A percentile compares a stretch with the other conserved stretches of the same genome.
Conservation (phyloP, 2,113 vertebrate genomes). For the Burhinus oedicnemus region DNA sequence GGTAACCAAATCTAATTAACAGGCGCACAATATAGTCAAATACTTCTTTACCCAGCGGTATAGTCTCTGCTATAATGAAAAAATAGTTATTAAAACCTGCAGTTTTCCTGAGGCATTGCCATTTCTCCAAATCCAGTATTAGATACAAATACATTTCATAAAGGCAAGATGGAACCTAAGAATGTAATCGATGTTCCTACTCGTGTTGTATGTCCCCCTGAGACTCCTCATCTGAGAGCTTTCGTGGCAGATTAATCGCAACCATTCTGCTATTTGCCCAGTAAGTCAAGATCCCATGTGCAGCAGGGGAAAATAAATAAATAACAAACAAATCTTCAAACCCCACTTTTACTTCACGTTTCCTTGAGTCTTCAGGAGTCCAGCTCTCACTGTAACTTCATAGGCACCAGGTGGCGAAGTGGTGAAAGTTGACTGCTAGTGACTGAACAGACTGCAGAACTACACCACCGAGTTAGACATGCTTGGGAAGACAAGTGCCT, state of each 20-base stretch:
- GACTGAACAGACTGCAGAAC: not conserved
- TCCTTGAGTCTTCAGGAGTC: not conserved
- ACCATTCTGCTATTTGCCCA: not conserved
- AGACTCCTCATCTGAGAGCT: not conserved
- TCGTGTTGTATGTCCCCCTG: not conserved
- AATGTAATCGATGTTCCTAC: not conserved
- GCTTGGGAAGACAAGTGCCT: not conserved
- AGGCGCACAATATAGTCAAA: not conserved
- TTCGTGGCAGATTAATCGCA: not conserved
- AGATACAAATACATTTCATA: not conserved
- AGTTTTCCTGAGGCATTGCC: not conserved
- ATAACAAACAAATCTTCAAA: not conserved
- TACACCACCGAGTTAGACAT: not conserved
- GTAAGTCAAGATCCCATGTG: not conserved
- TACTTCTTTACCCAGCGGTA: not conserved
- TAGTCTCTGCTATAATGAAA: not conserved
- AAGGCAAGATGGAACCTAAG: not conserved
- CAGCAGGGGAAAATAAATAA: not conserved
- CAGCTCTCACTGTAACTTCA: not conserved
- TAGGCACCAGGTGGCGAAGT: not conserved
- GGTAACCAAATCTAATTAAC: not conserved
- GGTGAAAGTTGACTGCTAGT: not conserved
- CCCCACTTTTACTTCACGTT: not conserved
- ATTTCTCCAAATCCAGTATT: not conserved
- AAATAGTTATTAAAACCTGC: not conserved